Evolutionary conservation across 2,888 invertebrate genomes (phyloP).

Genomic region (Hemicrepidius hirtus): DNA sequence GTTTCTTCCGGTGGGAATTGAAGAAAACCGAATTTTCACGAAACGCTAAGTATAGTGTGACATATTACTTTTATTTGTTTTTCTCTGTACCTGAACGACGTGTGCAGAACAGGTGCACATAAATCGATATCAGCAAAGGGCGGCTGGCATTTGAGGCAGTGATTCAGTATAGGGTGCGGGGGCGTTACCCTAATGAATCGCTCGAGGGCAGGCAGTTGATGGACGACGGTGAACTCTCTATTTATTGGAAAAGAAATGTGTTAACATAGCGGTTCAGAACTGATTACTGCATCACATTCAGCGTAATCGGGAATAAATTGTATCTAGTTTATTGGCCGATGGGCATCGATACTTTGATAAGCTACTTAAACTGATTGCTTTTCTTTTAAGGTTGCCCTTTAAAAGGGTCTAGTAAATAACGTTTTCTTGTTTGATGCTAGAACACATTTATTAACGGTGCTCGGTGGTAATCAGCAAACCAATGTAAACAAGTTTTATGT

Average conservation of each 20-base stretch:
- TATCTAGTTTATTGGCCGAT: conserved; percentile 20
- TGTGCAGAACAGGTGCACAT: neutral
- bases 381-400: conserved; percentile 9
- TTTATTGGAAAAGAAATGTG: conserved; percentile 31
- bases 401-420: neutral
- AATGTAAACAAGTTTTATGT: neutral
- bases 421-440: neutral
- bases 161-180: conserved; percentile 24
- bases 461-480: neutral
- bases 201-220: conserved; percentile 28
- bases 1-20: neutral
- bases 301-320: conserved; percentile 28
- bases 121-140: conserved; percentile 27
- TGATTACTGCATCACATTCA: conserved; percentile 16
- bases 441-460: neutral
- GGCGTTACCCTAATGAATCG: conserved; percentile 36
- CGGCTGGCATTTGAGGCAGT: conserved; percentile 25
- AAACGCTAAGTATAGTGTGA: neutral
- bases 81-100: neutral
- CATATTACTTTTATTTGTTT: neutral
- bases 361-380: conserved; percentile 21
- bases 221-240: conserved; percentile 25
- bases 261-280: conserved; percentile 31
- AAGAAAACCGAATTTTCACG: neutral
- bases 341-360: conserved; percentile 14